A percentile compares a stretch with the other conserved stretches of the same genome.
These are phyloP conservation scores for Sphaeridia pumilis DNA, from an alignment of 2,888 invertebrate genomes.

Conservation along the genomic window DNA sequence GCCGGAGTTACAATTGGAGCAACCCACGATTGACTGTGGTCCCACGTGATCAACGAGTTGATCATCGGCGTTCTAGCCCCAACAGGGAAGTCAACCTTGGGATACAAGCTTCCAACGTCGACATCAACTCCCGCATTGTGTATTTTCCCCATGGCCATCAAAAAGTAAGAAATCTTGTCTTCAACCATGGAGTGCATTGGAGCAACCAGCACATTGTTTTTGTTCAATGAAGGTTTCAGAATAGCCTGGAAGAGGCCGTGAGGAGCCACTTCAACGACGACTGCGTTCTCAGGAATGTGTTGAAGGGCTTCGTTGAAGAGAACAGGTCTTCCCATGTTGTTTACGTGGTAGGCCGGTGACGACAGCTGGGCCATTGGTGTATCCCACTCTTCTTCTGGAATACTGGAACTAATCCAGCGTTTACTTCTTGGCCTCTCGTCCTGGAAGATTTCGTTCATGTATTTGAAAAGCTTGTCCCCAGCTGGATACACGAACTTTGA, in stretches of 20 bases:
- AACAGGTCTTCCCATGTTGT: slow-evolving; percentile 63
- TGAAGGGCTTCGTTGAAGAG: slow-evolving; percentile 51
- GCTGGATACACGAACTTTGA: slow-evolving; percentile 3
- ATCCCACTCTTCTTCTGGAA: slow-evolving; percentile 61
- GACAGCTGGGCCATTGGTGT: slow-evolving; percentile 51
- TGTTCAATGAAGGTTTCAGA: slow-evolving; percentile 44
- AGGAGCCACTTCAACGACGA: slow-evolving; percentile 48
- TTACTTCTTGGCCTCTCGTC: slow-evolving; percentile 46
- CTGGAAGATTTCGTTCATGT: slow-evolving; percentile 8
- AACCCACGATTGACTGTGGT: slow-evolving; percentile 50
- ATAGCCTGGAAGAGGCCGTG: slow-evolving; percentile 48
- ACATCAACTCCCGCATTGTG: slow-evolving; percentile 66
- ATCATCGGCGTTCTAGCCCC: slow-evolving; percentile 75
- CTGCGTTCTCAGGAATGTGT: slow-evolving; percentile 46
- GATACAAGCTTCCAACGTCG: slow-evolving; percentile 62
- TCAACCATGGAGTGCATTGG: slow-evolving; percentile 15
- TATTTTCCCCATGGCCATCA: slow-evolving; percentile 41
- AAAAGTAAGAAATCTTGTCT: slow-evolving; percentile 12
- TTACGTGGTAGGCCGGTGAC: slow-evolving; percentile 79
- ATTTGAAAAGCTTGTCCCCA: background rate
- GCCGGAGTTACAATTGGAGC: slow-evolving; percentile 25
- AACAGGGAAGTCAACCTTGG: slow-evolving; percentile 65
- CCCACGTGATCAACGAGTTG: slow-evolving; percentile 71
- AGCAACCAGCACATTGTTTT: slow-evolving; percentile 19
- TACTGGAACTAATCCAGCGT: slow-evolving; percentile 77